Conservation (phyloP, 2,888 invertebrate species). For the Colletes collaris region DNA sequence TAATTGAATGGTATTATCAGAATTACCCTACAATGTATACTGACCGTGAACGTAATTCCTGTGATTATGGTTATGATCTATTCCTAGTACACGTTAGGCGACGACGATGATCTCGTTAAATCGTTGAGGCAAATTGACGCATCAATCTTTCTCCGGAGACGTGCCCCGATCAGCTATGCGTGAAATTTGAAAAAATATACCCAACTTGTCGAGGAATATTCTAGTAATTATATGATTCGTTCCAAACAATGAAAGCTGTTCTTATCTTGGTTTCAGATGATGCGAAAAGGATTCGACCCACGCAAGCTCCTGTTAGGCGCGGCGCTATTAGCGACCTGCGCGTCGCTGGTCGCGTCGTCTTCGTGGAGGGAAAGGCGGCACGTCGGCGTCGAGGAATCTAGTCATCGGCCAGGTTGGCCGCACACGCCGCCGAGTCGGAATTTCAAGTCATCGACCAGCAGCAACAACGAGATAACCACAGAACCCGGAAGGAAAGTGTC, state of each 20-base stretch:
- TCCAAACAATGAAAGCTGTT: not conserved
- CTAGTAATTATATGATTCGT: no score
- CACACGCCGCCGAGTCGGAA: constrained; percentile 15
- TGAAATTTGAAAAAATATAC: no score
- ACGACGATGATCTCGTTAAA: constrained; percentile 11
- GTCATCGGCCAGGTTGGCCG: constrained; percentile 56
- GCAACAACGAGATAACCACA: constrained; percentile 66
- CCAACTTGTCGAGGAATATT: no score
- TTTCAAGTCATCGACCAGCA: constrained; percentile 59
- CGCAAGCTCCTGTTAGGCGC: constrained; percentile 60
- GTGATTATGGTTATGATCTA: constrained; percentile 30
- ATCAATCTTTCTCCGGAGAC: not conserved
- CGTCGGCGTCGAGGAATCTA: constrained; percentile 64
- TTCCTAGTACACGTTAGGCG: constrained; percentile 6
- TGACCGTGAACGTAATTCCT: constrained; percentile 35
- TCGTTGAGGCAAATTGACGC: constrained; percentile 9
- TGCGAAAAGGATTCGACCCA: constrained; percentile 16
- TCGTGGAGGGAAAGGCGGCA: constrained; percentile 60
- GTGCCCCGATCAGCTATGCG: no score
- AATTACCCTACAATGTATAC: constrained; percentile 17
- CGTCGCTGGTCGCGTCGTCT: constrained; percentile 44
- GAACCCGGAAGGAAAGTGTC: constrained; percentile 67
- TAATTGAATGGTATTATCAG: constrained; percentile 43
- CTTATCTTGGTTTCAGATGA: constrained; percentile 63
- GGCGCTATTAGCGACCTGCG: constrained; percentile 58